phyloP scores from a whole-genome alignment of 2,797 vertebrate species.

The Gadopsis bispinosus region DNA sequence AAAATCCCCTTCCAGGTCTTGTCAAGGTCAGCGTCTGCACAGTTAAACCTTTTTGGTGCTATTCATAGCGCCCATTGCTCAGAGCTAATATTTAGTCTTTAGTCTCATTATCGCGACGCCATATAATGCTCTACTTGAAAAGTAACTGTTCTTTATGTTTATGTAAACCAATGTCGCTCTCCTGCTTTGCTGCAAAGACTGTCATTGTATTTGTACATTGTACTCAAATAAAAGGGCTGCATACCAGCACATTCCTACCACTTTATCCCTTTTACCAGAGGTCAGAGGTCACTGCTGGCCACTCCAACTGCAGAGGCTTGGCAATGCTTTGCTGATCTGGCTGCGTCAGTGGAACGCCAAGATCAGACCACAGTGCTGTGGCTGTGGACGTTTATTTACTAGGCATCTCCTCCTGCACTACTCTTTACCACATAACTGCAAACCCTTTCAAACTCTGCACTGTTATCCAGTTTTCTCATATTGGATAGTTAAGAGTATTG shows the following conservation, averaged over 20 bases:
- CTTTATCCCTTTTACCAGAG: constrained; percentile 63
- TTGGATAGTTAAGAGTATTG: constrained; percentile 2
- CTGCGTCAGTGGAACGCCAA: constrained; percentile 76
- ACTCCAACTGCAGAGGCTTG: constrained; percentile 71
- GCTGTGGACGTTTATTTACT: constrained; percentile 50
- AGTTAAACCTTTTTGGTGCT: constrained; percentile 65
- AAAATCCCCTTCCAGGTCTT: constrained; percentile 51
- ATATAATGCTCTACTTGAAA: constrained; percentile 29
- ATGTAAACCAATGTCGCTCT: constrained; percentile 19
- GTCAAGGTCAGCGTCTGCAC: constrained; percentile 65
- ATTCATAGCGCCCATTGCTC: constrained; percentile 61
- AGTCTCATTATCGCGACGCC: constrained; percentile 27
- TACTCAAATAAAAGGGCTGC: constrained; percentile 47
- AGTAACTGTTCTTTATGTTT: constrained; percentile 21
- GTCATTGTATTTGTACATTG: constrained; percentile 49
- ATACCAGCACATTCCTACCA: constrained; percentile 74
- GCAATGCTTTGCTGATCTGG: constrained; percentile 71
- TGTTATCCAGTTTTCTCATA: constrained; percentile 10
- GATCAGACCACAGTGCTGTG: constrained; percentile 66
- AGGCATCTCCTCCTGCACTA: constrained; percentile 14
- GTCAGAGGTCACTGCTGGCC: constrained; percentile 71
- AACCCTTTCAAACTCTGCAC: constrained; percentile 16
- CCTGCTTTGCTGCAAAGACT: constrained; percentile 47
- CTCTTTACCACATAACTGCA: constrained; percentile 27
- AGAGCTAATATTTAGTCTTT: constrained; percentile 50